Conservation (phyloP, 2,888 invertebrate species). For the Platycheirus rosarum region DNA sequence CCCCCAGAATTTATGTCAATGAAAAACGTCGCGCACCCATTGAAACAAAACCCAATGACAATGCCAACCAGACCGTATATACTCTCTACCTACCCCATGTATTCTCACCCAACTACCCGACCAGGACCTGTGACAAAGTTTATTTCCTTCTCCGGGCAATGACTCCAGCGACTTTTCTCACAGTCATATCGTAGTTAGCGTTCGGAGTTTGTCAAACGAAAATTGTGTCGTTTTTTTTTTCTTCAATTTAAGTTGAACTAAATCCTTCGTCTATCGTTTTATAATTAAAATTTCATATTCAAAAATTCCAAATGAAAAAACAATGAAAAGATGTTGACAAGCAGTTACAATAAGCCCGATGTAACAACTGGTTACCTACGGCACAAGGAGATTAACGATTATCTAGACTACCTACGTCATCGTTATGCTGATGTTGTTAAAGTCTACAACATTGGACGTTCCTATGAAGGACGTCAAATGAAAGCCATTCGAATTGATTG, state of each 20-base stretch:
- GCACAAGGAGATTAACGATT: slow-evolving; percentile 79
- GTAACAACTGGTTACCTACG: slow-evolving; percentile 79
- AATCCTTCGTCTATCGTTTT: slow-evolving; percentile 9
- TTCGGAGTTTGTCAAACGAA: slow-evolving; percentile 62
- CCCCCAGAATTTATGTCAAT: slow-evolving; percentile 38
- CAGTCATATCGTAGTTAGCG: slow-evolving; percentile 52
- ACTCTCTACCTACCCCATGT: background rate
- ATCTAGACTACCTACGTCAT: slow-evolving; percentile 79
- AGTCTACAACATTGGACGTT: slow-evolving; percentile 78
- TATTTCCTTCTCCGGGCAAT: slow-evolving; percentile 53
- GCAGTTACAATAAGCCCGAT: slow-evolving; percentile 76
- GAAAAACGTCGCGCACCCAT: slow-evolving; percentile 48
- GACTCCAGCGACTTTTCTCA: slow-evolving; percentile 44
- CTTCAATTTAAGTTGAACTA: background rate
- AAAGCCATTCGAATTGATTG: slow-evolving; percentile 81
- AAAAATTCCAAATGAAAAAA: background rate
- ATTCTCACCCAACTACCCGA: slow-evolving; percentile 15
- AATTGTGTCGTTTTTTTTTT: slow-evolving; percentile 21
- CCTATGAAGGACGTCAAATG: slow-evolving; percentile 79
- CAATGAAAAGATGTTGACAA: slow-evolving; percentile 54
- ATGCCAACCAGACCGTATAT: slow-evolving; percentile 10
- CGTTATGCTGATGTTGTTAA: slow-evolving; percentile 78
- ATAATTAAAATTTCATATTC: background rate
- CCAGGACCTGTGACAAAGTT: slow-evolving; percentile 57
- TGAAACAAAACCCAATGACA: slow-evolving; percentile 19